Base-by-base conservation (phyloP, 2,888 invertebrate genomes). In the Cataglyphis albicans region DNA sequence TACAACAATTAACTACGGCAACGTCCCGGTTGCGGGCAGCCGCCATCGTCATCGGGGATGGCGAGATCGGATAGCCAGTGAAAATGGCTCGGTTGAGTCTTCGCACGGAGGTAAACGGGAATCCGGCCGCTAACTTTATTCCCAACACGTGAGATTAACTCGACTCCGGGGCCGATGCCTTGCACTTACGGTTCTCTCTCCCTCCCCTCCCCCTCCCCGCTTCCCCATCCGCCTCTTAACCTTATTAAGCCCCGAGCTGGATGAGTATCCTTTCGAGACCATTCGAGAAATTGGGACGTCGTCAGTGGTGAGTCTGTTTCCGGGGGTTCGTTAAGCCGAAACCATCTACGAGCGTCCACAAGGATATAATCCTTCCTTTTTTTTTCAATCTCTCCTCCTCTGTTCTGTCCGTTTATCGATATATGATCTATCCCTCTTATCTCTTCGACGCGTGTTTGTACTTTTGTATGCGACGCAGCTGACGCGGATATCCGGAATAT, bases 71-170 rank as follows among this genome's bases (percentile, higher is more conserved):
- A 84, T 90, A 86, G 85, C 87, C 84, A 65, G 86, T 84, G 90
- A 89, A 86, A 90, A 90, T 90, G 85, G 86, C 85, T 86, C 83
- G 82, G 88, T 85, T 83, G 90, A 86, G 89, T 84, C 89, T 83
- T 75, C 81, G 84, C 83, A 85, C n/a, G 86, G 83, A 52, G 67
- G 84, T 89, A 90, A 90, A 90, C 86, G 87, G 84, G 84, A 67
- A 86, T 84, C 83, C 65, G 81, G 86, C 84, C 86, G 89, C 90
- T 91, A 92, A 92, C 91, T 92, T 92, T 91, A 92, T 92, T 92
- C 90, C 90, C 90, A 90, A 91, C 91, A 91, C 92, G 92, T 92
- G 89, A 92, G 90, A 92, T 92, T 89, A 90, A 92, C 91, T 90
- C 89, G 87, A 87, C 87, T 88, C 85, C 75, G 38, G 85, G 65